phyloP scores from a whole-genome alignment of 2,888 invertebrate genomes.

The Hecatera dysodea region DNA sequence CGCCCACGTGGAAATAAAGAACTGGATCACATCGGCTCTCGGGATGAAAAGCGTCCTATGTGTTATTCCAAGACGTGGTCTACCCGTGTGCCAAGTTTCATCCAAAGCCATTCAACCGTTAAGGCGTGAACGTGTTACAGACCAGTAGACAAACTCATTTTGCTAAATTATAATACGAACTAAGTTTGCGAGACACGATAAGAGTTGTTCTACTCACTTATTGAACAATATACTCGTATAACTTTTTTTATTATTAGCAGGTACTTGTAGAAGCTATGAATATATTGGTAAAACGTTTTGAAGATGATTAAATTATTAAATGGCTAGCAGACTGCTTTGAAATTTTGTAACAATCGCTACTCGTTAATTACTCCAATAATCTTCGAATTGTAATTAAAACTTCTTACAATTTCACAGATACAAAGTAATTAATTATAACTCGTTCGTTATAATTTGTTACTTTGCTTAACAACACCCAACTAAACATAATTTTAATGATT shows the following conservation, averaged over 20 bases:
- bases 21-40: too few relatives aligned
- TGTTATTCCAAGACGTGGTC: too few relatives aligned
- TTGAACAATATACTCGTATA: neutral
- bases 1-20: too few relatives aligned
- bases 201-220: neutral
- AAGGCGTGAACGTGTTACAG: too few relatives aligned
- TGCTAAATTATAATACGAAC: too few relatives aligned
- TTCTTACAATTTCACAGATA: neutral
- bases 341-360: constrained; percentile 6
- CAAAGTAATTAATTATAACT: too few relatives aligned
- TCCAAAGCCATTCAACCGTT: too few relatives aligned
- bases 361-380: neutral
- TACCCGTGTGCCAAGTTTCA: too few relatives aligned
- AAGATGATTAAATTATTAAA: neutral
- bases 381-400: neutral
- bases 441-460: neutral
- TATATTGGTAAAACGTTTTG: neutral
- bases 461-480: neutral
- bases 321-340: neutral
- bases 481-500: constrained; percentile 3
- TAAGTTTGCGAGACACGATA: neutral
- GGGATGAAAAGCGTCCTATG: too few relatives aligned
- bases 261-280: neutral
- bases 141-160: too few relatives aligned
- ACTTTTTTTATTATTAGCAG: neutral